A percentile compares a stretch with the other conserved stretches of the same genome.
Conservation (phyloP, 1,140 invertebrate genomes). For the Eriocheir sinensis region DNA sequence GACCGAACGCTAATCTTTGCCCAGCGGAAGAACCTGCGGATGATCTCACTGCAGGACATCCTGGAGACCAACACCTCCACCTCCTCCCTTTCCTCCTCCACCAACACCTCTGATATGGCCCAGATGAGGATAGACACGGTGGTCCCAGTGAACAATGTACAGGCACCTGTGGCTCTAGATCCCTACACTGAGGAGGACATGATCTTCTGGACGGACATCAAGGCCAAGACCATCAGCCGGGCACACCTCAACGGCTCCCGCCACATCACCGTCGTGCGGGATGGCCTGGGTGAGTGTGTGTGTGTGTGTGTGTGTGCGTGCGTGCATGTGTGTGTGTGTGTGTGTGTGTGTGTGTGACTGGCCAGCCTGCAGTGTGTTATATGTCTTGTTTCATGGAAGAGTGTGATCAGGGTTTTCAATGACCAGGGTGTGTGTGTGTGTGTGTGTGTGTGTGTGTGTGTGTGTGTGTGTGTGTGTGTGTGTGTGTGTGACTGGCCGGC, state of each 20-base stretch:
- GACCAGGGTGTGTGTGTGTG: too few species aligned
- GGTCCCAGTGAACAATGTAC: conserved; percentile 90
- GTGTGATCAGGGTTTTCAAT: too few species aligned
- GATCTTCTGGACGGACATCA: conserved; percentile 94
- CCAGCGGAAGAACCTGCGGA: conserved; percentile 90
- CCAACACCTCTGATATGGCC: neutral
- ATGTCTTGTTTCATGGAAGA: too few species aligned
- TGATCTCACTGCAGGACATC: conserved; percentile 81
- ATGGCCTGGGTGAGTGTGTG: conserved; percentile 87
- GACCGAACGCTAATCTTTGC: conserved; percentile 91
- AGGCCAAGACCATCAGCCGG: conserved; percentile 90
- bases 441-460: too few species aligned
- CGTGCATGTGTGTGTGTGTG: too few species aligned
- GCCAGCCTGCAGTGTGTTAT: too few species aligned
- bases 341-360: too few species aligned
- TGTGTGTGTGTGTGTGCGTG: too few species aligned
- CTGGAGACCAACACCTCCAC: conserved; percentile 82
- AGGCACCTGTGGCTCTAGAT: conserved; percentile 91
- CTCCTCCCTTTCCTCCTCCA: neutral
- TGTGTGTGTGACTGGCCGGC: too few species aligned
- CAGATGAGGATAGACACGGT: conserved; percentile 82
- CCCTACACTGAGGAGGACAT: conserved; percentile 91
- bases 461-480: too few species aligned
- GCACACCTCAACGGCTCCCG: conserved; percentile 89
- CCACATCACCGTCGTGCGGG: conserved; percentile 86